Percentiles rank a stretch among this genome's conserved stretches.
phyloP scores from a whole-genome alignment of 2,113 vertebrate genomes.

The Martes martes region DNA sequence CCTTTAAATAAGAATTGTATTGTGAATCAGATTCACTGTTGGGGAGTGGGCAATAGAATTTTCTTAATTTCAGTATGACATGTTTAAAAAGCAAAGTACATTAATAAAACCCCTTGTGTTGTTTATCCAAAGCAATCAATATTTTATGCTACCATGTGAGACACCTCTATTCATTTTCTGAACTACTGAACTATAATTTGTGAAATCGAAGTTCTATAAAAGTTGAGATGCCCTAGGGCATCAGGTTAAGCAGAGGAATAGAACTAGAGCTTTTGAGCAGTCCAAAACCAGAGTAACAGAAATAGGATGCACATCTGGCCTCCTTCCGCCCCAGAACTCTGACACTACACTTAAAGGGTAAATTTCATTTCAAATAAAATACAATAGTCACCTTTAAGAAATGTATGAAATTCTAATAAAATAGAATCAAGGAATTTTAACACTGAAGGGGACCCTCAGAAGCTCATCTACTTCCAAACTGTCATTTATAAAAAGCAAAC shows the following conservation, averaged over 20 bases:
- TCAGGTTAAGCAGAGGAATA: not conserved
- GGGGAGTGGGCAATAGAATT: not conserved
- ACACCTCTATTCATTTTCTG: not conserved
- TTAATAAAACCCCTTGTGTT: not conserved
- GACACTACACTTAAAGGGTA: not conserved
- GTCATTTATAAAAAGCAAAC: not conserved
- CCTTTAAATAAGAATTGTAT: slow-evolving; percentile 3
- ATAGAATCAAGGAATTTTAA: not conserved
- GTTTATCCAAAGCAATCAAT: not conserved
- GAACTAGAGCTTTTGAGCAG: not conserved
- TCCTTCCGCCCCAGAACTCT: not conserved
- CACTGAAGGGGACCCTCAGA: not conserved
- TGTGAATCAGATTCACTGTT: not conserved
- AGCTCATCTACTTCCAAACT: not conserved
- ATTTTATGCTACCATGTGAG: not conserved
- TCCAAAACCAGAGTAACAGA: not conserved
- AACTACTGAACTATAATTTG: not conserved
- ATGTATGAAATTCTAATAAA: not conserved
- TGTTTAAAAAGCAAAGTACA: not conserved
- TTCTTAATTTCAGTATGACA: not conserved
- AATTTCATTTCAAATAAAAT: slow-evolving; percentile 31
- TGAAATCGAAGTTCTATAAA: not conserved
- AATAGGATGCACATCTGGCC: not conserved
- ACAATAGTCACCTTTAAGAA: not conserved
- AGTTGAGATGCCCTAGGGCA: not conserved